A percentile compares a stretch with the other conserved stretches of the same genome.
Evolutionary conservation across 2,113 vertebrate genomes (phyloP).

Genomic region (Zosterops lateralis): DNA sequence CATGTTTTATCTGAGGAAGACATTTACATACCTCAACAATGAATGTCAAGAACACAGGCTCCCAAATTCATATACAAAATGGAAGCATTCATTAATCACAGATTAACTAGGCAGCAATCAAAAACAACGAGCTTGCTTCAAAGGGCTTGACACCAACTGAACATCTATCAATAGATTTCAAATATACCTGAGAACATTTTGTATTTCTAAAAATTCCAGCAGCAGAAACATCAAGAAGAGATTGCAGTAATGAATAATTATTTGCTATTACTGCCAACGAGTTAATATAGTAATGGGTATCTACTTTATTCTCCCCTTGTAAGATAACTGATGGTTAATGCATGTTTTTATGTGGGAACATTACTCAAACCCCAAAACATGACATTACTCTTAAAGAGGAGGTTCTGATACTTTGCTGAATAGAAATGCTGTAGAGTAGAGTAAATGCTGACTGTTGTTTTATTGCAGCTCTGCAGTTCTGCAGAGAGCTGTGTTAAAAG

Average conservation of each 20-base stretch:
- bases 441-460: not conserved
- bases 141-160: constrained; percentile 26
- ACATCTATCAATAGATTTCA: constrained; percentile 37
- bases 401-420: not conserved
- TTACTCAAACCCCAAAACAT: constrained; percentile 9
- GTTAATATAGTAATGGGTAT: not conserved
- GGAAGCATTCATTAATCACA: constrained; percentile 18
- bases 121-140: not conserved
- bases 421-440: not conserved
- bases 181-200: constrained; percentile 8
- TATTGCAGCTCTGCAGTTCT: not conserved
- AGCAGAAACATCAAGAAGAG: not conserved
- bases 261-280: not conserved
- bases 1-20: constrained; percentile 52
- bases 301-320: not conserved
- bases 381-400: not conserved
- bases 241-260: not conserved
- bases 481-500: not conserved
- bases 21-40: not conserved
- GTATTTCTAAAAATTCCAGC: constrained; percentile 2
- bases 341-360: not conserved
- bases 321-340: constrained; percentile 13
- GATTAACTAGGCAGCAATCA: constrained; percentile 33
- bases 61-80: constrained; percentile 15
- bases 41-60: constrained; percentile 25